A percentile compares a stretch with the other conserved stretches of the same genome.
Conservation (phyloP, 2,888 invertebrate genomes). For the Entomobrya multifasciata region DNA sequence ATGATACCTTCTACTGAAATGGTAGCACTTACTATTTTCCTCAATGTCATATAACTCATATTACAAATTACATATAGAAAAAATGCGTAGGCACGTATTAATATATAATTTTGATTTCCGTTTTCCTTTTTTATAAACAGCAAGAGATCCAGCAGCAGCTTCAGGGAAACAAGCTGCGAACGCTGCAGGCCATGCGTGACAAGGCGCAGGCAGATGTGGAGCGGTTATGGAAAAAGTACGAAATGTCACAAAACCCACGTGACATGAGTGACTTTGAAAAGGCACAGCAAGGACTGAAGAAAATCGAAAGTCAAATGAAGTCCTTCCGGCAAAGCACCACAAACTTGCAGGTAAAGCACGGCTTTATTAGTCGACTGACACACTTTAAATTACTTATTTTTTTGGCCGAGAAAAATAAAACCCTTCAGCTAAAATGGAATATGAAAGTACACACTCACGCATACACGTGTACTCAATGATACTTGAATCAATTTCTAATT, state of each 20-base stretch:
- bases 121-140: conserved; percentile 67
- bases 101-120: not conserved
- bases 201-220: conserved; percentile 78
- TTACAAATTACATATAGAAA: too few relatives aligned
- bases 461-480: too few relatives aligned
- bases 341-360: conserved; percentile 76
- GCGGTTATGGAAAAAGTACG: conserved; percentile 77
- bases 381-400: too few relatives aligned
- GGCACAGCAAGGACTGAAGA: conserved; percentile 77
- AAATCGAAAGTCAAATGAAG: conserved; percentile 79
- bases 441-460: too few relatives aligned
- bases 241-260: conserved; percentile 75
- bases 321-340: conserved; percentile 77
- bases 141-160: conserved; percentile 78
- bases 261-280: conserved; percentile 78
- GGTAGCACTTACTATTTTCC: too few relatives aligned
- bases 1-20: not conserved
- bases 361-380: not conserved
- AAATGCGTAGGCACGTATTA: not conserved
- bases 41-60: too few relatives aligned
- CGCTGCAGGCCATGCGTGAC: conserved; percentile 78
- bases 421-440: too few relatives aligned
- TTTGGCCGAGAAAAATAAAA: too few relatives aligned
- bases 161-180: conserved; percentile 77
- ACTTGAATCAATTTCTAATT: too few relatives aligned